A percentile compares a stretch with the other conserved stretches of the same genome.
These are phyloP conservation scores for Phragmatobia fuliginosa DNA, from an alignment of 2,888 invertebrate species.

Conservation along the genomic window DNA sequence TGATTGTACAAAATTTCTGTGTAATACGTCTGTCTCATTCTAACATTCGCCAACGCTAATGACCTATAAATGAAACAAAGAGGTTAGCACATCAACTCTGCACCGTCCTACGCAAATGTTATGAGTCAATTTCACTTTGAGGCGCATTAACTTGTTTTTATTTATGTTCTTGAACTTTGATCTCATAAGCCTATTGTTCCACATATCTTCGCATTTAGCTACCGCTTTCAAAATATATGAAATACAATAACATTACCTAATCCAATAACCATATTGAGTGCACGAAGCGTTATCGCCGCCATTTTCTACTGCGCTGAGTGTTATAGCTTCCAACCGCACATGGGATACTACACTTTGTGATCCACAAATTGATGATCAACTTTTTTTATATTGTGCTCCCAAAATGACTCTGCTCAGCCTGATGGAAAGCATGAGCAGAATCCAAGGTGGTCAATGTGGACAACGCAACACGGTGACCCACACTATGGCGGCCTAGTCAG, in stretches of 20 bases:
- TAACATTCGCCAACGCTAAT: constrained; percentile 2
- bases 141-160: constrained; percentile 12
- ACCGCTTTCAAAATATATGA: background rate
- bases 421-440: no score
- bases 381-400: no score
- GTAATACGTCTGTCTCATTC: background rate
- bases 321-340: no score
- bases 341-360: no score
- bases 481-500: no score
- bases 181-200: background rate
- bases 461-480: no score
- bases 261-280: background rate
- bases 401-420: no score
- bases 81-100: constrained; percentile 5
- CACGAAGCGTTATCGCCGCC: no score
- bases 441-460: no score
- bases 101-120: constrained; percentile 4
- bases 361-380: no score
- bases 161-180: constrained; percentile 6
- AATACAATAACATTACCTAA: background rate
- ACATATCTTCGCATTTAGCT: background rate
- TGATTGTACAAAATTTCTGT: background rate
- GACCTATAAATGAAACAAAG: constrained; percentile 8
- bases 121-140: constrained; percentile 9
- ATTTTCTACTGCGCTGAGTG: no score